Base-by-base conservation (phyloP, 2,113 vertebrate genomes). In the Melanerpes aurifrons region DNA sequence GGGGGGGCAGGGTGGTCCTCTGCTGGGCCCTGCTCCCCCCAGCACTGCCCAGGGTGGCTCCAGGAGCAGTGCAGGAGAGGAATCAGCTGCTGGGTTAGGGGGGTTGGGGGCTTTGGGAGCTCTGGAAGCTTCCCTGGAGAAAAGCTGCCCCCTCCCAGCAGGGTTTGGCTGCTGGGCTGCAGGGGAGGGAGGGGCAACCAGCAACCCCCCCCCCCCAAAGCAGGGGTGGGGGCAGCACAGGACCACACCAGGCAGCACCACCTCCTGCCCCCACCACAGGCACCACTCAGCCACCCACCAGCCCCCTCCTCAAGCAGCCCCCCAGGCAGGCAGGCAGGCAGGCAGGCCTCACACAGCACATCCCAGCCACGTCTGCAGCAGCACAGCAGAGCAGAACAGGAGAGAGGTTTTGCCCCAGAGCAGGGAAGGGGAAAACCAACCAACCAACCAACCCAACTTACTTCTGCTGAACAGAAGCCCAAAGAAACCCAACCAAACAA, bases 121-220 rank as follows among this genome's bases (percentile, higher is more conserved):
- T 35, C 90, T 63, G 15, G 21, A 67, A 90, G 47, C 17, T 94
- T 74, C 47, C 61, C 50, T 72, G 48, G 56, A 70, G 91, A 90
- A 94, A 94, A 96, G 21, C 67, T 76, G 88, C 50, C 64, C 83
- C 47, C 88, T 89, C 86, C 61, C 70, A 59, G 32, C 90, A 82
- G 88, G 92, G 68, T 21, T 17, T 45, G n/a, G 69, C 70, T 29
- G 63, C 78, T 77, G 87, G 73, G 82, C 48, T 88, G 63, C 87
- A 77, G 76, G 26, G 22, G 35, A 48, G 16, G 59, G 76, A 35
- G 31, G 48, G 73, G 72, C 69, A 37, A 64, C 76, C 40, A 12
- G 69, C 66, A 87, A 67, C 0, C 50, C 89, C 71, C 78, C 40
- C 74, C 73, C 17, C n/a, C n/a, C n/a, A 79, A 72, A 53, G 21